These are phyloP conservation scores for Macaca mulatta DNA, from an alignment of 2,113 vertebrate species.

Conservation along the genomic window DNA sequence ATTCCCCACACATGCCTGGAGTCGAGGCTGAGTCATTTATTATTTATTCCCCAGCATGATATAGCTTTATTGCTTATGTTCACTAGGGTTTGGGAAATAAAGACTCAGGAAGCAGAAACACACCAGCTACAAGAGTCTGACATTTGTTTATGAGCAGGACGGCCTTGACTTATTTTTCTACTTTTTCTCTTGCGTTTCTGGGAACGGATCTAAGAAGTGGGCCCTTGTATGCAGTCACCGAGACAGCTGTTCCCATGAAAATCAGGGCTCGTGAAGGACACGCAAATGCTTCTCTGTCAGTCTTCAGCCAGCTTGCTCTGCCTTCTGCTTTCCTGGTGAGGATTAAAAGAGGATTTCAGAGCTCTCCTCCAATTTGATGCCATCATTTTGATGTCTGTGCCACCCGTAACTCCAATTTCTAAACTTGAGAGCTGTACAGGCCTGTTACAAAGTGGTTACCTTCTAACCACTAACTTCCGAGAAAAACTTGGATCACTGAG, in stretches of 20 bases:
- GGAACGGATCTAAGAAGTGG: neutral
- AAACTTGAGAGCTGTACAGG: neutral
- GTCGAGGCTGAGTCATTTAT: neutral
- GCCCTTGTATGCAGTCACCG: rapidly evolving
- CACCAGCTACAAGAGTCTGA: neutral
- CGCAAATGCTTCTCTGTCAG: too few species aligned
- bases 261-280: neutral
- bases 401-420: neutral
- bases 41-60: neutral
- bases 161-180: neutral
- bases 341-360: neutral
- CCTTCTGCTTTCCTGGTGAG: neutral
- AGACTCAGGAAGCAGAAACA: neutral
- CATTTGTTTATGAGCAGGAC: neutral
- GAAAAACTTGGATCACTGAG: neutral
- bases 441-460: neutral
- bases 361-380: neutral
- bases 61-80: neutral
- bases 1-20: neutral
- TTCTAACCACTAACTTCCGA: neutral
- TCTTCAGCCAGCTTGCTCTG: neutral
- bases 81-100: neutral
- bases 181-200: neutral
- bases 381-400: neutral
- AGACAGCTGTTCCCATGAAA: neutral